Base-by-base conservation (phyloP, 2,888 invertebrate species). In the Scaptodrosophila latifasciaeformis region DNA sequence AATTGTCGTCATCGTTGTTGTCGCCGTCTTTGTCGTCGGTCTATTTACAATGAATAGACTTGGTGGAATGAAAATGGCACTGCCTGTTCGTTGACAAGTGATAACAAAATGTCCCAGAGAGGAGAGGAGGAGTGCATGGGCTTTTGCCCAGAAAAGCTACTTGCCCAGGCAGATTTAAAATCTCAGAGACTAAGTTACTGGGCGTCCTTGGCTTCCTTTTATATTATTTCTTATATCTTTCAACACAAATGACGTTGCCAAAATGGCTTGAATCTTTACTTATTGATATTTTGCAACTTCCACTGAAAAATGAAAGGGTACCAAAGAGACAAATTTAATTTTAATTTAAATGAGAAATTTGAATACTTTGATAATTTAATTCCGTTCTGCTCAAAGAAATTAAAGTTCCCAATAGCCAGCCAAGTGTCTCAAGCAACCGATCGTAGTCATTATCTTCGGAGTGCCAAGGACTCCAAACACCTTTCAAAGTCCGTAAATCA, bases 61-160 rank as follows among this genome's bases (percentile, higher is more conserved):
- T 12, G 27, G 37, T 5, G 18, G 13, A 12, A 31, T 9, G 10
- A 24, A 27, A 45, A 49, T 52, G 51, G 49, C 60, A 60, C 67
- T 49, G 21, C 19, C 13, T 2, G n/a, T 54, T 54, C 65, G 55
- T 60, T 75, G 71, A 71, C 77, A 75, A 67, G 65, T 70, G 81
- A 82, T 79, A 82, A 81, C 71, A 81, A 82, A 81, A 68, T 78
- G 72, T 77, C 27, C 12, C 9, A 21, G 29, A 43, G 70, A 68
- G 70, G 39, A 62, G 42, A 61, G 54, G 47, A 55, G 59, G 35
- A 10, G 15, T 39, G n/a, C n/a, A n/a, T n/a, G n/a, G n/a, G n/a
- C n/a, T n/a, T n/a, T n/a, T n/a, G n/a, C n/a, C n/a, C n/a, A n/a
- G n/a, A 34, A 13, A 34, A 34, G 34, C 34, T 12, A 7, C 34